Conservation (phyloP, 2,113 vertebrate species). For the Marmota monax region DNA sequence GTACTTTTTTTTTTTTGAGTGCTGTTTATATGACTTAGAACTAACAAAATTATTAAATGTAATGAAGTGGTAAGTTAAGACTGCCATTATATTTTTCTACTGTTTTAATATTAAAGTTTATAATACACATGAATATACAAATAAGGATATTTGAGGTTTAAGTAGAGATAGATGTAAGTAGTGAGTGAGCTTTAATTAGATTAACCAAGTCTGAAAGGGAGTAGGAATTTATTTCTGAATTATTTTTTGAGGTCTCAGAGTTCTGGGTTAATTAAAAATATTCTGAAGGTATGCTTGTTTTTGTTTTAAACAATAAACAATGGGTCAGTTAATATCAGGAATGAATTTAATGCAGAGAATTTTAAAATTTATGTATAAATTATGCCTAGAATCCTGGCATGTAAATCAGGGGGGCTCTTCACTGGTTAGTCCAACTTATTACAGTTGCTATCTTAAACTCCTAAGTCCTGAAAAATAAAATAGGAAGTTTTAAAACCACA, state of each 20-base stretch:
- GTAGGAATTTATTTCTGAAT: neutral
- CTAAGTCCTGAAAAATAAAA: neutral
- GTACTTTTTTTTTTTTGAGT: neutral
- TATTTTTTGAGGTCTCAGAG: neutral
- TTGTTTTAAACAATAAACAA: neutral
- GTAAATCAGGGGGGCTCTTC: neutral
- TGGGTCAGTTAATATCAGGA: neutral
- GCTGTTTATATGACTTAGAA: slow-evolving; percentile 53
- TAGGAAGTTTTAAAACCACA: neutral
- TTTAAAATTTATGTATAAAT: slow-evolving; percentile 46
- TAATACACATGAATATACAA: neutral
- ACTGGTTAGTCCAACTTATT: neutral
- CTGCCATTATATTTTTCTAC: neutral
- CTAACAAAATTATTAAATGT: slow-evolving; percentile 64
- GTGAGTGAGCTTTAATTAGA: neutral
- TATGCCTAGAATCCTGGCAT: neutral
- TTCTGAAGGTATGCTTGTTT: slow-evolving; percentile 19
- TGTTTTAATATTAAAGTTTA: slow-evolving; percentile 46
- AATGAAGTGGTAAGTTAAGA: neutral
- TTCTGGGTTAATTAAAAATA: slow-evolving; percentile 15
- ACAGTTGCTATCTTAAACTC: neutral
- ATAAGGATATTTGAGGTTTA: neutral
- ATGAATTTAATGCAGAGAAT: slow-evolving; percentile 34
- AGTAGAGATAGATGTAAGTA: neutral
- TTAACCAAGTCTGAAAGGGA: neutral